These are phyloP conservation scores for Bombus fervidus DNA, from an alignment of 1,140 invertebrate genomes.

Conservation along the genomic window DNA sequence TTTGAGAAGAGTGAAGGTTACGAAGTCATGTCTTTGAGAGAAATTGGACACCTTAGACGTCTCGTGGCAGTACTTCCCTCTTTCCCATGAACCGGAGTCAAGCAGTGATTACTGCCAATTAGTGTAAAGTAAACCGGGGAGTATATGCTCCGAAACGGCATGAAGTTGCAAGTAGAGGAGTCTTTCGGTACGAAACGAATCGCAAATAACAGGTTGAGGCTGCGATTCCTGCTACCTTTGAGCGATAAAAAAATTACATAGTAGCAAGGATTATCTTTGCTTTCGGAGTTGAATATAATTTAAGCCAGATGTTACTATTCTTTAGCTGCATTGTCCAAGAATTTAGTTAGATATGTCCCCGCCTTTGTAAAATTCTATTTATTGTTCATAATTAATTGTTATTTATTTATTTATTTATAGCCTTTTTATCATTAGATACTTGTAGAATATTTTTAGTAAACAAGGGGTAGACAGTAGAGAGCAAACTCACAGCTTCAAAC, in stretches of 20 bases:
- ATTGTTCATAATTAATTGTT: too few relatives aligned
- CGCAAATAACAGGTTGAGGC: constrained; percentile 46
- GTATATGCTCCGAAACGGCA: constrained; percentile 3
- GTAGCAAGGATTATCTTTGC: constrained; percentile 20
- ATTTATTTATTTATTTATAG: too few relatives aligned
- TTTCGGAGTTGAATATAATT: background rate
- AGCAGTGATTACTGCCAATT: constrained; percentile 63
- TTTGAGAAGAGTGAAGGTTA: background rate
- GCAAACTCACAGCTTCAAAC: too few relatives aligned
- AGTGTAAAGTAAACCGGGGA: constrained; percentile 46
- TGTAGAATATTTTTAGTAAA: too few relatives aligned
- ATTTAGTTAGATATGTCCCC: too few relatives aligned
- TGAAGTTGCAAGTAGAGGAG: constrained; percentile 46
- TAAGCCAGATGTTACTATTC: too few relatives aligned
- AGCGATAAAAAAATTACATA: background rate
- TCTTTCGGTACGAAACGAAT: constrained; percentile 44
- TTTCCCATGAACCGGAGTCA: constrained; percentile 32
- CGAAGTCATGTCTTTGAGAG: background rate
- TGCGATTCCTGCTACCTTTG: background rate
- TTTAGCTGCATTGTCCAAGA: too few relatives aligned
- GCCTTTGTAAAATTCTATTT: too few relatives aligned
- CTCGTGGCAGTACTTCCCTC: background rate
- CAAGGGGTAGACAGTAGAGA: too few relatives aligned
- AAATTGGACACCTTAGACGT: constrained; percentile 20
- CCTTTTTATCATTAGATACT: too few relatives aligned